Evolutionary conservation across 2,888 invertebrate genomes (phyloP).

Genomic region (Eugnorisma glareosa): DNA sequence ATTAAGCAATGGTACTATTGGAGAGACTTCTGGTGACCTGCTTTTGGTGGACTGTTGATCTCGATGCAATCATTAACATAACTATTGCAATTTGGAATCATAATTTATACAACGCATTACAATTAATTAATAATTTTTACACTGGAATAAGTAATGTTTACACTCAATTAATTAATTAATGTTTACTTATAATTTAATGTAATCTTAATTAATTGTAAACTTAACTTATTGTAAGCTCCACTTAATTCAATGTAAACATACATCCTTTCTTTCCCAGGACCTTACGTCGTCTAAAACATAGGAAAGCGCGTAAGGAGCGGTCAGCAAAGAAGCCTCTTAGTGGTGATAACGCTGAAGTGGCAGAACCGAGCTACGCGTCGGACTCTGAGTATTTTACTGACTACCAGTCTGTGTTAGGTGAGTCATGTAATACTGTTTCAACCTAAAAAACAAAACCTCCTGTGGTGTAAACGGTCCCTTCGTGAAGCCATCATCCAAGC

Average conservation of each 20-base stretch:
- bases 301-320: conserved; percentile 69
- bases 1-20: neutral
- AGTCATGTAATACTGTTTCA: too few species aligned
- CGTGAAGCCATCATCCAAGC: too few species aligned
- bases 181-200: too few species aligned
- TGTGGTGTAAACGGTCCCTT: too few species aligned
- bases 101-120: too few species aligned
- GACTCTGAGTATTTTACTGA: conserved; percentile 88
- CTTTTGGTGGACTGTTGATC: neutral
- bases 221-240: conserved; percentile 5
- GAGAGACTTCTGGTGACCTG: neutral
- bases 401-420: conserved; percentile 85
- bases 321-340: conserved; percentile 65
- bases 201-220: neutral
- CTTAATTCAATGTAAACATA: neutral
- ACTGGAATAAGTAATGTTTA: too few species aligned
- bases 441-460: too few species aligned
- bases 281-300: conserved; percentile 78
- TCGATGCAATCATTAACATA: neutral
- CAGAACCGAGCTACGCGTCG: conserved; percentile 80
- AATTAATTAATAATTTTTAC: too few species aligned
- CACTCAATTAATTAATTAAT: too few species aligned
- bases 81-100: neutral
- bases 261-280: conserved; percentile 68
- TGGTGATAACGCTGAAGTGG: conserved; percentile 72